Evolutionary conservation across 2,797 vertebrate species (phyloP), one percentile per base, ranked within the genome.

Genomic region (Lepidocolaptes lacrymiger): DNA sequence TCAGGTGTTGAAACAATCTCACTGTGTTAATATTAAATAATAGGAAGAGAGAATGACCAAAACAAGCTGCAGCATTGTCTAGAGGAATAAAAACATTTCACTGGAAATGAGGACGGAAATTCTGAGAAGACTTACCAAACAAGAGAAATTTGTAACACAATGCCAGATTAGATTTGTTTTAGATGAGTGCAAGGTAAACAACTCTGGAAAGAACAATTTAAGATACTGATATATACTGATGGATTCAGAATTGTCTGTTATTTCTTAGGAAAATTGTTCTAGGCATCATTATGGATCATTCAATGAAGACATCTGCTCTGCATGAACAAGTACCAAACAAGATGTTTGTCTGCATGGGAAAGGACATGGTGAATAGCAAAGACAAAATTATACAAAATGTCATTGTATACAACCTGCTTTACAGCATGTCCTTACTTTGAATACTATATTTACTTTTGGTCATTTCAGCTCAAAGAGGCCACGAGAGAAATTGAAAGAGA

Each of bases 191-290:
- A 93, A 96, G 68, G 86, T 90, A 92, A 81, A 76, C 59, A 89
- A 58, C 61, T 73, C 37, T 88, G 74, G n/a, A 91, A 95, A 64
- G 56, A 95, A 90, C 34, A 71, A 72, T 91, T 90, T 91, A 95
- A 94, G 68, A 80, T 85, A 88, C 67, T 21, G 6, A 73, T 88
- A 87, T 8, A 43, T 83, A 66, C 32, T 85, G 80, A 69, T 79
- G 54, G 62, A 81, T 90, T 95, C 61, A 79, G 85, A 96, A 92
- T 87, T 95, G 95, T 66, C 64, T 87, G 34, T 71, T 93, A 88
- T 85, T 94, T 95, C 72, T 93, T 56, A 73, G 48, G 59, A 69
- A 94, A 85, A 81, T 61, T 46, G 26, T 55, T 83, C 64, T 61
- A 81, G 86, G 56, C 82, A 66, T 86, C 63, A 61, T 96, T 96